Conservation (phyloP, 2,113 vertebrate species). For the Psittacara wagleri region DNA sequence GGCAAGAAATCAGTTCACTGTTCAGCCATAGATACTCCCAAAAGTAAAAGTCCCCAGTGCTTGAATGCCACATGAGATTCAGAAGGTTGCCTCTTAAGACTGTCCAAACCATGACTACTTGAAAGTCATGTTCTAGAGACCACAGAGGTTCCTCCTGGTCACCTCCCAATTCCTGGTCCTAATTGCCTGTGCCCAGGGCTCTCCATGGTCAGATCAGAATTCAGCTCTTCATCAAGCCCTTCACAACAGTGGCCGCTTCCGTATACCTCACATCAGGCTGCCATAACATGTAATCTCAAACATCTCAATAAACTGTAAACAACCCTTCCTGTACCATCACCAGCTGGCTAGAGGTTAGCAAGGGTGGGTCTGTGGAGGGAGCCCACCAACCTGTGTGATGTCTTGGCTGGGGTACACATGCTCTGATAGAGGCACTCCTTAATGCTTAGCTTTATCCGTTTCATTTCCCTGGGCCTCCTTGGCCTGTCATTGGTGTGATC, state of each 20-base stretch:
- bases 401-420: background rate
- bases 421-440: background rate
- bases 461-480: background rate
- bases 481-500: background rate
- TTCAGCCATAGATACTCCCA: background rate
- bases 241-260: background rate
- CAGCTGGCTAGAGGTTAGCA: background rate
- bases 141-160: background rate
- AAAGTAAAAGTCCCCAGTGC: background rate
- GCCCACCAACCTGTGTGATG: background rate
- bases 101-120: background rate
- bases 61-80: background rate
- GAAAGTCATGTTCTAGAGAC: background rate
- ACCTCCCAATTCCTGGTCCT: background rate
- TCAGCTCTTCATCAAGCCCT: background rate
- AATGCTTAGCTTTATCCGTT: background rate
- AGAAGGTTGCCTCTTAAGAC: background rate
- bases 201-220: background rate
- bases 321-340: background rate
- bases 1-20: background rate
- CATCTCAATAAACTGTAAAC: constrained; percentile 3
- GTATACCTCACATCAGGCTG: background rate
- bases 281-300: background rate
- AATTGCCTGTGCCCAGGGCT: background rate
- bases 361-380: background rate